Percentiles rank a stretch among this genome's conserved stretches.
Conservation (phyloP, 2,888 invertebrate species). For the Entomobrya multifasciata region DNA sequence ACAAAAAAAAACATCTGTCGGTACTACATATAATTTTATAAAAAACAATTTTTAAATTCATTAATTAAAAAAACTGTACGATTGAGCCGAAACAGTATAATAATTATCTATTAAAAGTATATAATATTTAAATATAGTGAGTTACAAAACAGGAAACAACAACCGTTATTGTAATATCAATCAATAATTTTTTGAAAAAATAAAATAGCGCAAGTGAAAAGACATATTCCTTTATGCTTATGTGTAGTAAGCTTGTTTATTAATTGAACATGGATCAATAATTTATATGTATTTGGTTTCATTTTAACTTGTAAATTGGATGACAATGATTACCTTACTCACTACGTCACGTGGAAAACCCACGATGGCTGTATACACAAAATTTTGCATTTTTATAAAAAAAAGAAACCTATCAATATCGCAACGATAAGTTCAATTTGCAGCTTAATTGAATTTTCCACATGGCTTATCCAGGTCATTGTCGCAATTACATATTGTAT, state of each 20-base stretch:
- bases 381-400: too few species aligned
- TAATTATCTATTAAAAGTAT: too few species aligned
- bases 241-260: too few species aligned
- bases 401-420: neutral
- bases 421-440: neutral
- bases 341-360: too few species aligned
- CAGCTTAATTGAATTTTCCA: conserved; percentile 39
- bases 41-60: conserved; percentile 58
- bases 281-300: too few species aligned
- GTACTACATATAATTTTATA: conserved; percentile 61
- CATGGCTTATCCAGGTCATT: conserved; percentile 51
- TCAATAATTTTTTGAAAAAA: conserved; percentile 50
- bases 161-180: conserved; percentile 10
- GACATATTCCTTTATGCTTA: too few species aligned
- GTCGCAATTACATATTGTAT: neutral
- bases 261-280: too few species aligned
- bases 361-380: neutral
- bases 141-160: too few species aligned
- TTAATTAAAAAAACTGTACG: conserved; percentile 43
- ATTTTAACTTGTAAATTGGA: too few species aligned
- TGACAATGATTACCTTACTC: too few species aligned
- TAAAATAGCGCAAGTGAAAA: conserved; percentile 21
- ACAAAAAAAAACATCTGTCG: conserved; percentile 21
- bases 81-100: conserved; percentile 42
- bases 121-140: neutral